phyloP scores from a whole-genome alignment of 2,113 vertebrate genomes.

The Petroica traversi region DNA sequence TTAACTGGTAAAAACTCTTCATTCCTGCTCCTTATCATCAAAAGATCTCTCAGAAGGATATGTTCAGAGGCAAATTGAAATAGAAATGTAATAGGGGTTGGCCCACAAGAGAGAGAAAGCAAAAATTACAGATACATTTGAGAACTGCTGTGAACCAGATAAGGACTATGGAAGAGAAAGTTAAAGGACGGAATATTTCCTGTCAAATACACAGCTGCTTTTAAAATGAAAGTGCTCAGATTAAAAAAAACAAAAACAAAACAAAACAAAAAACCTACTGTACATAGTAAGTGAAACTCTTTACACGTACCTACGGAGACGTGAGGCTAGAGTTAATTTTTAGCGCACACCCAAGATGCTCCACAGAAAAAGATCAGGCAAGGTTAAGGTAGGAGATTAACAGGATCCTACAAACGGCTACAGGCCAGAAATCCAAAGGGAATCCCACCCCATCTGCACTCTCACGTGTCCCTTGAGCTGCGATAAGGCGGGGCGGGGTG shows the following conservation, averaged over 20 bases:
- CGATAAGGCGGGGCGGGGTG: fast-evolving
- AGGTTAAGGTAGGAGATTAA: background rate
- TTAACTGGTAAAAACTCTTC: background rate
- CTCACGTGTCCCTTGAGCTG: fast-evolving
- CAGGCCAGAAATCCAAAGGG: background rate
- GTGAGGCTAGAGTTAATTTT: background rate
- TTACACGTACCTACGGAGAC: background rate
- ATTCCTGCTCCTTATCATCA: background rate
- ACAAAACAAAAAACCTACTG: too few relatives aligned
- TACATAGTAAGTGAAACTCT: background rate
- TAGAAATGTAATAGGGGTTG: background rate
- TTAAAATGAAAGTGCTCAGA: background rate
- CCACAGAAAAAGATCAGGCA: background rate
- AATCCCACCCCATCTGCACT: fast-evolving
- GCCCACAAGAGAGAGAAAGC: background rate
- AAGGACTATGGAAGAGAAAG: background rate
- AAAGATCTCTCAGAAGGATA: background rate
- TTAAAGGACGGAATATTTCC: background rate
- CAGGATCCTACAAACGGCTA: background rate
- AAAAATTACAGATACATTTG: background rate
- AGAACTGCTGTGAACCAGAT: background rate
- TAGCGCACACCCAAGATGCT: background rate
- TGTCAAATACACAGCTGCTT: background rate
- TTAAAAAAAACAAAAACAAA: background rate
- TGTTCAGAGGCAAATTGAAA: background rate